phyloP scores from a whole-genome alignment of 2,888 invertebrate genomes.

The Schizotus pectinicornis region DNA sequence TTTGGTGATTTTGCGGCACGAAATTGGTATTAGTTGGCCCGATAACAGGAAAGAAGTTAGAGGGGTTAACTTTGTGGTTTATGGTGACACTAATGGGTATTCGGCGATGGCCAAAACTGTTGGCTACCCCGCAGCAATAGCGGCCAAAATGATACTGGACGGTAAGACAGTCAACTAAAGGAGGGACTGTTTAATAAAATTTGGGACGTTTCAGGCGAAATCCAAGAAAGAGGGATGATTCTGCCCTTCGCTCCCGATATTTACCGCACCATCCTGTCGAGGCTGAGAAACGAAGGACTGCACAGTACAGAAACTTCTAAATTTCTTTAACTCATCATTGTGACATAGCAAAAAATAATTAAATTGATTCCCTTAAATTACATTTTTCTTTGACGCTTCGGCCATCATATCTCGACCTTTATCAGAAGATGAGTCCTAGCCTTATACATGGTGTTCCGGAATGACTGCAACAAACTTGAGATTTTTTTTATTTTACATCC shows the following conservation, averaged over 20 bases:
- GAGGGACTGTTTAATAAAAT: background rate
- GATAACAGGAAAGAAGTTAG: conserved; percentile 82
- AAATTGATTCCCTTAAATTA: no score
- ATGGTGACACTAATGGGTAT: conserved; percentile 80
- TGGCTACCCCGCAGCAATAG: conserved; percentile 93
- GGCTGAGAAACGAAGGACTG: conserved; percentile 87
- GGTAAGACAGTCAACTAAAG: conserved; percentile 64
- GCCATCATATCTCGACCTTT: no score
- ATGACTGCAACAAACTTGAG: no score
- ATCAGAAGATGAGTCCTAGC: no score
- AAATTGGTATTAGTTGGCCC: conserved; percentile 91
- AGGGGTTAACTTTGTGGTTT: conserved; percentile 86
- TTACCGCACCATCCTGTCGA: conserved; percentile 88
- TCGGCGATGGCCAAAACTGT: conserved; percentile 97
- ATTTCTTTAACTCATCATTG: conserved; percentile 46
- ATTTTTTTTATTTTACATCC: no score
- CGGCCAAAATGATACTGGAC: conserved; percentile 96
- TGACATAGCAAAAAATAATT: background rate
- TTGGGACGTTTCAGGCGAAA: no score
- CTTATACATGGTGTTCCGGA: no score
- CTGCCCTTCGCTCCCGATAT: conserved; percentile 91
- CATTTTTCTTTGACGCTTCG: no score
- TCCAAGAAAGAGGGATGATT: conserved; percentile 92
- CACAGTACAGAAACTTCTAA: conserved; percentile 71
- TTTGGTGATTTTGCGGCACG: conserved; percentile 91